Conservation (phyloP, 2,797 vertebrate species). For the Melanotaenia nigrans region DNA sequence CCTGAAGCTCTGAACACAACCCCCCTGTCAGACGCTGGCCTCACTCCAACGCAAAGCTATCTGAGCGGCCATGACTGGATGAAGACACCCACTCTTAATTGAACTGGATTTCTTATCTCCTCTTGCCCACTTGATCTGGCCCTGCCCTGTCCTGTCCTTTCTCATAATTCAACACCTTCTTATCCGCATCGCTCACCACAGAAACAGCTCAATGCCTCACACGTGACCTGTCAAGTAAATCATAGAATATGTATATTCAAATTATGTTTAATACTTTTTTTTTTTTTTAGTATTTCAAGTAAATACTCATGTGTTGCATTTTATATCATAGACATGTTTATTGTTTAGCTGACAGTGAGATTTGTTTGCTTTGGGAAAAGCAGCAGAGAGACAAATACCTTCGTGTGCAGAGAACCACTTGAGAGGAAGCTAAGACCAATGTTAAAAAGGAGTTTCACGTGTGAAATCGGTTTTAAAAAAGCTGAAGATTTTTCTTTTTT, state of each 20-base stretch:
- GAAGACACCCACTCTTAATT: slow-evolving; percentile 33
- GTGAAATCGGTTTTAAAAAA: slow-evolving; percentile 23
- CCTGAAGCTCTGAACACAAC: slow-evolving; percentile 47
- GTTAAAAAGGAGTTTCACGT: slow-evolving; percentile 34
- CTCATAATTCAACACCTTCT: slow-evolving; percentile 62
- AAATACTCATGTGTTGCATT: slow-evolving; percentile 8
- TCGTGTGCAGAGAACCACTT: slow-evolving; percentile 27
- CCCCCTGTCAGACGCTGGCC: slow-evolving; percentile 34
- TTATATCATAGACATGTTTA: neutral
- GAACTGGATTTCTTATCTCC: slow-evolving; percentile 56
- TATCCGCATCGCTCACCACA: slow-evolving; percentile 56
- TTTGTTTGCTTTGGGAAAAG: slow-evolving; percentile 18
- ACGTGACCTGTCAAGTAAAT: slow-evolving; percentile 12
- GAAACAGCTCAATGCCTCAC: slow-evolving; percentile 34
- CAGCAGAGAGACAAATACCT: neutral
- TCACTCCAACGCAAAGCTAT: slow-evolving; percentile 26
- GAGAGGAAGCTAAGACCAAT: slow-evolving; percentile 35
- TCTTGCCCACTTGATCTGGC: slow-evolving; percentile 25
- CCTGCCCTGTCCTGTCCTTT: slow-evolving; percentile 53
- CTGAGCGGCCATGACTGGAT: slow-evolving; percentile 22
- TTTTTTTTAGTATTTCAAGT: neutral
- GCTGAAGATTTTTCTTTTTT: neutral
- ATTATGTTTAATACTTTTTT: neutral
- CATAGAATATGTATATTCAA: neutral
- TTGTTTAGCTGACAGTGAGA: neutral